Evolutionary conservation across 1,140 invertebrate species (phyloP).

Genomic region (Lutraria rhynchaena): DNA sequence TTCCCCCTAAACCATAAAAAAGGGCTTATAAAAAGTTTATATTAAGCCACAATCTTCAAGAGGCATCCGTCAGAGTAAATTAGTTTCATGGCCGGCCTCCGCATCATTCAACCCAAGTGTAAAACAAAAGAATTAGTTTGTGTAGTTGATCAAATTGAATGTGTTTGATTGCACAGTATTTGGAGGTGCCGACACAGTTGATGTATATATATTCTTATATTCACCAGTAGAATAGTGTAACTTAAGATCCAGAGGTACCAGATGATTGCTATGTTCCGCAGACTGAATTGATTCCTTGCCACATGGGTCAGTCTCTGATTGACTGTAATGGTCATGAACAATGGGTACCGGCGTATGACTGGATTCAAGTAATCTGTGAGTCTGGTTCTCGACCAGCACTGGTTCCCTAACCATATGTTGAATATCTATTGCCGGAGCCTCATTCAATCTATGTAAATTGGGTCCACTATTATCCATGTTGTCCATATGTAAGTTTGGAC

Average conservation of each 20-base stretch:
- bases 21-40: no score
- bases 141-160: slow-evolving; percentile 11
- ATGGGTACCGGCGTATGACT: background rate
- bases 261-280: background rate
- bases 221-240: background rate
- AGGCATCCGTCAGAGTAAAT: no score
- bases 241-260: slow-evolving; percentile 18
- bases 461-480: background rate
- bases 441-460: background rate
- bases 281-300: background rate
- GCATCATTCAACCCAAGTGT: no score
- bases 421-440: background rate
- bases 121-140: no score
- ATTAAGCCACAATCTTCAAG: no score
- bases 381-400: background rate
- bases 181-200: background rate
- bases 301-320: background rate
- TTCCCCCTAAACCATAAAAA: no score
- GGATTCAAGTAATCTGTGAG: background rate
- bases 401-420: background rate
- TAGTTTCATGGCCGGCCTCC: no score
- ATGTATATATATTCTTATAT: slow-evolving; percentile 1
- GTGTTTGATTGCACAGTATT: background rate
- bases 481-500: background rate
- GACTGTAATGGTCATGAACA: background rate